Evolutionary conservation across 2,113 vertebrate genomes (phyloP).

Genomic region (Tonatia bakeri): DNA sequence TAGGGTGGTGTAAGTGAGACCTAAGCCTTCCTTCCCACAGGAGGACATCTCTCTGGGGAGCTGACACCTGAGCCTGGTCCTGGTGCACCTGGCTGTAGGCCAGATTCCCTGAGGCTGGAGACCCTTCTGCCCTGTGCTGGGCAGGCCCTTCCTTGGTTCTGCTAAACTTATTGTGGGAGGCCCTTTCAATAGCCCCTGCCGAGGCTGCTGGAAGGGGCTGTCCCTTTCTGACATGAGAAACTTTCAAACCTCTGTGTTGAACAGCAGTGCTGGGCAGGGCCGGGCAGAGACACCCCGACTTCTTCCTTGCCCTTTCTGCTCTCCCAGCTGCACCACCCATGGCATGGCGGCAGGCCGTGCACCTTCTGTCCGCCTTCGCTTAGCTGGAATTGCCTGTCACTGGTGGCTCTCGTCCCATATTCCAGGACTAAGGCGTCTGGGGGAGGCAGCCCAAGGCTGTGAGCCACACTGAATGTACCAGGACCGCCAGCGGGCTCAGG

Average conservation of each 20-base stretch:
- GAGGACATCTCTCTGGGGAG: not conserved
- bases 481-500: not conserved
- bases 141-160: not conserved
- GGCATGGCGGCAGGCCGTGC: not conserved
- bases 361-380: not conserved
- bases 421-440: not conserved
- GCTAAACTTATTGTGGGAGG: not conserved
- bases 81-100: not conserved
- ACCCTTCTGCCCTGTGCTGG: not conserved
- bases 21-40: not conserved
- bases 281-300: not conserved
- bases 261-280: not conserved
- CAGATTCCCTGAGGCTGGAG: not conserved
- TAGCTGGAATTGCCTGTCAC: not conserved
- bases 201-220: not conserved
- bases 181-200: not conserved
- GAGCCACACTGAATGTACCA: too few species aligned
- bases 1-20: not conserved
- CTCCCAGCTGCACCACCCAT: not conserved
- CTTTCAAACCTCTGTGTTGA: not conserved
- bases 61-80: not conserved
- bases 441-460: not conserved
- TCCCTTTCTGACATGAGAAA: not conserved
- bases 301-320: not conserved
- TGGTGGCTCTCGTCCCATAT: not conserved